Evolutionary conservation across 1,140 invertebrate species (phyloP), one percentile per base, ranked within the genome.

Genomic region (Eriosoma lanigerum): DNA sequence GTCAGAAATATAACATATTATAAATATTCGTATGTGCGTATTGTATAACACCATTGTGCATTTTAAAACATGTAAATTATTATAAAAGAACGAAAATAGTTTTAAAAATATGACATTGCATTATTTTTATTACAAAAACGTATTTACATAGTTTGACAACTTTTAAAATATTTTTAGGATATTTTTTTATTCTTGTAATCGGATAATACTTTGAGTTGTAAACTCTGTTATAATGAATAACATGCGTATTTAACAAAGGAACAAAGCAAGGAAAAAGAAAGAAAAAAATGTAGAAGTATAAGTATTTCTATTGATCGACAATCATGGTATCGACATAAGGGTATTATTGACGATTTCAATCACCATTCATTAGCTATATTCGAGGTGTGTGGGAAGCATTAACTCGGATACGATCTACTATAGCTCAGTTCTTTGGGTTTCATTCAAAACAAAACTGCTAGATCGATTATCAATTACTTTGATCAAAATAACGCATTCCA

Each of bases 321-420:
- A 4, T 38, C 3, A 4, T 68, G 9, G 12, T 46, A 68, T 24
- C 13, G 13, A 17, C 6, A 8, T 5, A 24, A 24, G 64, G 66
- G 66, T 48, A 68, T 17, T 46, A 68, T 48, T 68, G 21, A 68
- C n/a, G 38, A 68, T 68, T 48, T 48, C 13, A 38, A 48, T 68
- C 66, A 48, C n/a, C 21, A 48, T 68, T 24, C 15, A 68, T 0
- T 68, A 68, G 46, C 38, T n/a, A 15, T 68, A 6, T 21, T 46
- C n/a, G 5, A 46, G 38, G 66, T 44, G 38, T 48, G 44, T 68
- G 66, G 44, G 44, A 68, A 68, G 3, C 21, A 68, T 68, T 17
- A 48, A 68, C 66, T 68, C 44, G 66, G 38, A 21, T 68, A 24
- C 44, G 13, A 68, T 68, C 44, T 13, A 68, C 44, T n/a, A n/a